phyloP scores from a whole-genome alignment of 2,113 vertebrate genomes.

The Gopherus flavomarginatus region DNA sequence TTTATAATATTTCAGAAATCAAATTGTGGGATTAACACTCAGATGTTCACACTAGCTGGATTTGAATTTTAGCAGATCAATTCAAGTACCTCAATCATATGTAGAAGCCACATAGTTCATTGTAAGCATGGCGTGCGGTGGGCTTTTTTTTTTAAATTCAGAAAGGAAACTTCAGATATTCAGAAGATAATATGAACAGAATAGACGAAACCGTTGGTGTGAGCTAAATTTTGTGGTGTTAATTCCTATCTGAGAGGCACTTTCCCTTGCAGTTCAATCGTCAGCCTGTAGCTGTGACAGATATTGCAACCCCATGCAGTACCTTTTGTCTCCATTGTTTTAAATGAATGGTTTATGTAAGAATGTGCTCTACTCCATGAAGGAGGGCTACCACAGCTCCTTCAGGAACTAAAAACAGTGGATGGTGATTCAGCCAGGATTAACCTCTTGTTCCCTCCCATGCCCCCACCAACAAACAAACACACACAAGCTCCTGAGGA shows the following conservation, averaged over 20 bases:
- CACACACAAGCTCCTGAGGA: too few relatives aligned
- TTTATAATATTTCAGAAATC: not conserved
- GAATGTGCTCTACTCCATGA: too few relatives aligned
- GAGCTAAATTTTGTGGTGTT: not conserved
- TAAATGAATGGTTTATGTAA: too few relatives aligned
- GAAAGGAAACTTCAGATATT: rapidly evolving
- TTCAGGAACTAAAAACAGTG: too few relatives aligned
- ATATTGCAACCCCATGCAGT: too few relatives aligned
- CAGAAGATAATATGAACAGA: not conserved
- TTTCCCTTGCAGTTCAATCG: not conserved
- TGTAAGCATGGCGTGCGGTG: rapidly evolving
- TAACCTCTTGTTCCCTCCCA: too few relatives aligned
- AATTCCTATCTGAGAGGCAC: not conserved
- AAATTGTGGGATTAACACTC: not conserved
- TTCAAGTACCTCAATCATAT: not conserved
- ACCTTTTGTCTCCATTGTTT: too few relatives aligned
- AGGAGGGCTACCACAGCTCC: too few relatives aligned
- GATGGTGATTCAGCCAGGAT: too few relatives aligned
- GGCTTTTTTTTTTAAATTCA: too few relatives aligned
- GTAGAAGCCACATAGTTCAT: not conserved
- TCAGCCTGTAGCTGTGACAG: not conserved
- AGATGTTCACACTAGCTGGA: not conserved
- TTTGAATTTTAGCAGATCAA: not conserved
- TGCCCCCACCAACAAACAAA: too few relatives aligned
- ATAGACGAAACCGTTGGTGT: not conserved